phyloP scores from a whole-genome alignment of 2,113 vertebrate genomes.

The Nettapus auritus region DNA sequence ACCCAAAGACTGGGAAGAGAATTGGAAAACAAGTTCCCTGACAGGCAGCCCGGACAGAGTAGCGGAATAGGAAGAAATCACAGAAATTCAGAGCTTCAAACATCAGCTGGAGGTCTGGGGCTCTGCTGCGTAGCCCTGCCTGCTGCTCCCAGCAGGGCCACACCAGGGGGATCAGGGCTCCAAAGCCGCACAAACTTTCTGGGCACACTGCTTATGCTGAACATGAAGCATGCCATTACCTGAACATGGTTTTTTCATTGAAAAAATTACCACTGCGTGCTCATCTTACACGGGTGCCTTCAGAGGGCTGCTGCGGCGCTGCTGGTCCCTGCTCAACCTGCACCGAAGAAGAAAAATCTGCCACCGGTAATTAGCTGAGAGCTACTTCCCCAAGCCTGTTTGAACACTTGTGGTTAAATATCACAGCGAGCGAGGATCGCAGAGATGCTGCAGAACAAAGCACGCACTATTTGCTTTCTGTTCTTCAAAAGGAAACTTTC shows the following conservation, averaged over 20 bases:
- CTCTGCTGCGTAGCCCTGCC: neutral
- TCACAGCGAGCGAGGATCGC: neutral
- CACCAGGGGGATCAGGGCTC: neutral
- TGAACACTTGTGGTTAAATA: neutral
- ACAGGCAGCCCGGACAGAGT: neutral
- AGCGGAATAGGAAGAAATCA: neutral
- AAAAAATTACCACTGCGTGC: neutral
- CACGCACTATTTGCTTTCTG: neutral
- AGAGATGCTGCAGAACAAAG: neutral
- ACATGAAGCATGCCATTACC: neutral
- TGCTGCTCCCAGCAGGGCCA: neutral
- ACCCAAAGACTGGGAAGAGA: neutral
- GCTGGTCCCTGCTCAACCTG: neutral
- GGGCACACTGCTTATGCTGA: neutral
- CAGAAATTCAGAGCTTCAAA: neutral
- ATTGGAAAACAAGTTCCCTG: neutral
- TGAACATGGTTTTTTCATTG: neutral
- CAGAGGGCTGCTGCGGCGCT: neutral
- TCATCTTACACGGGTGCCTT: neutral
- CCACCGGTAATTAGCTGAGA: neutral
- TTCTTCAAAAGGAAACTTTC: neutral
- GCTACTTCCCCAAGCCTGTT: neutral
- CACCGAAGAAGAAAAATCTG: neutral
- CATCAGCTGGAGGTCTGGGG: neutral
- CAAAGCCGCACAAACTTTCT: neutral